Conservation (phyloP, 1,140 invertebrate genomes). For the Campodea augens region DNA sequence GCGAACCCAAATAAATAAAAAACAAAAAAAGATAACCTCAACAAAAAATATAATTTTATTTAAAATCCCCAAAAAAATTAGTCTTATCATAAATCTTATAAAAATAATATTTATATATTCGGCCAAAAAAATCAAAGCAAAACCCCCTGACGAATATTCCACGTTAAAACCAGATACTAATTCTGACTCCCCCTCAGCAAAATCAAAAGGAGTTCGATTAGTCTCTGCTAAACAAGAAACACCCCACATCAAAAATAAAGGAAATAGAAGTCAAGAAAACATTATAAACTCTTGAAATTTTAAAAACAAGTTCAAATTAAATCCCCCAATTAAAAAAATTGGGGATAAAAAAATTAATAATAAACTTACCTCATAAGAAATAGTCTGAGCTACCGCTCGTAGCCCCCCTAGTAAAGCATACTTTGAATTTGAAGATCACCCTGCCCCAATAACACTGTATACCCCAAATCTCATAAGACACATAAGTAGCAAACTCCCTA, state of each 20-base stretch:
- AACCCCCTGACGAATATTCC: slow-evolving; percentile 40
- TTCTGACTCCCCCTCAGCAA: slow-evolving; percentile 50
- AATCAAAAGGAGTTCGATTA: slow-evolving; percentile 58
- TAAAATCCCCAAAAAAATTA: slow-evolving; percentile 34
- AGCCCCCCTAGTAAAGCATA: slow-evolving; percentile 40
- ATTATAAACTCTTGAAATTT: slow-evolving; percentile 24
- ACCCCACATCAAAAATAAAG: slow-evolving; percentile 32
- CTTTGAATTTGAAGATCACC: slow-evolving; percentile 43
- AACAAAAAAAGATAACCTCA: slow-evolving; percentile 27
- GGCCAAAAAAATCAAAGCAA: no score
- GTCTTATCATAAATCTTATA: no score
- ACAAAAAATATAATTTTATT: slow-evolving; percentile 28
- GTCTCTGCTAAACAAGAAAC: slow-evolving; percentile 40
- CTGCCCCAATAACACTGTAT: slow-evolving; percentile 32
- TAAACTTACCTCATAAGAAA: slow-evolving; percentile 46
- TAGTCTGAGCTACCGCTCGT: slow-evolving; percentile 38
- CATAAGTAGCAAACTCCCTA: slow-evolving; percentile 31
- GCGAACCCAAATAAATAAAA: slow-evolving; percentile 35
- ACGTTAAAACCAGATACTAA: slow-evolving; percentile 57
- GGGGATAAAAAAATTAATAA: slow-evolving; percentile 31
- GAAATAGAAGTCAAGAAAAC: slow-evolving; percentile 29
- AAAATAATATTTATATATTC: no score
- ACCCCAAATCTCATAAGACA: slow-evolving; percentile 32
- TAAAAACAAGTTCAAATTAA: slow-evolving; percentile 21
- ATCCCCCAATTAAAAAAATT: slow-evolving; percentile 24